phyloP scores from a whole-genome alignment of 2,113 vertebrate species.

The Tonatia bakeri region DNA sequence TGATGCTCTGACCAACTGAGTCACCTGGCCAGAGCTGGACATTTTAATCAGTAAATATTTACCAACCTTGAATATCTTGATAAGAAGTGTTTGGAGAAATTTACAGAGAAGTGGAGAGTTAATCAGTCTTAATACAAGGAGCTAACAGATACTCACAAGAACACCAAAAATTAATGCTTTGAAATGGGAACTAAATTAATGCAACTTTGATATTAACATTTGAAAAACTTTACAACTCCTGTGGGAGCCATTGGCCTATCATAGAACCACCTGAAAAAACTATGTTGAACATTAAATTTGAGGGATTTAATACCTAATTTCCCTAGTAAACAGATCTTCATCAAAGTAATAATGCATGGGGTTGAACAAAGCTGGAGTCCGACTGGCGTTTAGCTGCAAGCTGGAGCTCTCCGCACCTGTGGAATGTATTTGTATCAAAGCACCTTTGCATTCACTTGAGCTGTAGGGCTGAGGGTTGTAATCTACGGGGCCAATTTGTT shows the following conservation, averaged over 20 bases:
- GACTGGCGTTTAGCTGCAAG: neutral
- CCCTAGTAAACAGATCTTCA: neutral
- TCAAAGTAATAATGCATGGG: neutral
- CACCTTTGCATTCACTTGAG: neutral
- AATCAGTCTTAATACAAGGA: neutral
- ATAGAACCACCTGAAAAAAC: neutral
- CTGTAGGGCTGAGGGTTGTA: neutral
- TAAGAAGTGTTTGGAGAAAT: neutral
- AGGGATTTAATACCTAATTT: neutral
- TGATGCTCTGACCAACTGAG: no score
- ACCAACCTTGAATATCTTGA: neutral
- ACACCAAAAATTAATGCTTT: neutral
- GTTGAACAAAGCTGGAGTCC: neutral
- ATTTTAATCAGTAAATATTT: constrained; percentile 33
- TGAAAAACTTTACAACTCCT: neutral
- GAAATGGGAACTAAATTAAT: neutral
- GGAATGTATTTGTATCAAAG: neutral
- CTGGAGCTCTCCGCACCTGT: neutral
- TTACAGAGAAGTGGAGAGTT: neutral
- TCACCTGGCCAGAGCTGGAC: neutral
- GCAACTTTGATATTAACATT: neutral
- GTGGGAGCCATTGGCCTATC: neutral
- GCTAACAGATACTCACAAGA: neutral
- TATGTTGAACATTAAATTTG: neutral
- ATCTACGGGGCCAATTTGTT: neutral